Percentiles rank a stretch among this genome's conserved stretches.
Conservation (phyloP, 2,888 invertebrate genomes). For the Ochlodes sylvanus region DNA sequence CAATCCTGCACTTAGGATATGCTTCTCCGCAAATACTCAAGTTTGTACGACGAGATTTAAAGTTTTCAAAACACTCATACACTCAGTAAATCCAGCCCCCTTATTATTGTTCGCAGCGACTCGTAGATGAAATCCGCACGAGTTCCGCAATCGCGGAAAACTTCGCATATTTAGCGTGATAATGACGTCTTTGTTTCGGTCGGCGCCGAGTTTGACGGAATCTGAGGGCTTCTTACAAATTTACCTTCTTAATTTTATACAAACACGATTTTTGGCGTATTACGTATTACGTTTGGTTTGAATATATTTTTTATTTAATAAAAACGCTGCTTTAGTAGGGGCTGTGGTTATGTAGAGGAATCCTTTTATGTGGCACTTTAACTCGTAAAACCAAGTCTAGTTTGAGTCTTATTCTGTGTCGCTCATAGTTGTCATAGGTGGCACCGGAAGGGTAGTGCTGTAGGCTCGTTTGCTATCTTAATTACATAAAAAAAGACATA, state of each 20-base stretch:
- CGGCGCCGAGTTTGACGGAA: slow-evolving; percentile 12
- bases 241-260: slow-evolving; percentile 10
- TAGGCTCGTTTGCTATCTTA: no score
- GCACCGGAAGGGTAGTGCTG: no score
- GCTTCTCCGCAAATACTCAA: background rate
- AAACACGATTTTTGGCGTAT: slow-evolving; percentile 9
- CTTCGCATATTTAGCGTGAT: slow-evolving; percentile 26
- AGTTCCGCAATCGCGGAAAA: slow-evolving; percentile 21
- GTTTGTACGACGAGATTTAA: background rate
- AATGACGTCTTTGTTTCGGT: slow-evolving; percentile 31
- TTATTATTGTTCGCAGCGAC: slow-evolving; percentile 18
- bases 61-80: slow-evolving; percentile 10
- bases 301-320: no score
- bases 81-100: background rate
- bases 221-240: slow-evolving; percentile 10
- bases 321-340: no score
- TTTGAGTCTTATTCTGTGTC: no score
- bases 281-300: background rate
- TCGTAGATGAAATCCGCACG: slow-evolving; percentile 20
- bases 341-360: no score
- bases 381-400: no score
- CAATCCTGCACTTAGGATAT: background rate
- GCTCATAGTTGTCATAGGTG: no score
- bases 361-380: no score
- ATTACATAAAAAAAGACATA: no score